Percentiles rank a stretch among this genome's conserved stretches.
phyloP scores from a whole-genome alignment of 2,113 vertebrate genomes.

The Plectropomus leopardus region DNA sequence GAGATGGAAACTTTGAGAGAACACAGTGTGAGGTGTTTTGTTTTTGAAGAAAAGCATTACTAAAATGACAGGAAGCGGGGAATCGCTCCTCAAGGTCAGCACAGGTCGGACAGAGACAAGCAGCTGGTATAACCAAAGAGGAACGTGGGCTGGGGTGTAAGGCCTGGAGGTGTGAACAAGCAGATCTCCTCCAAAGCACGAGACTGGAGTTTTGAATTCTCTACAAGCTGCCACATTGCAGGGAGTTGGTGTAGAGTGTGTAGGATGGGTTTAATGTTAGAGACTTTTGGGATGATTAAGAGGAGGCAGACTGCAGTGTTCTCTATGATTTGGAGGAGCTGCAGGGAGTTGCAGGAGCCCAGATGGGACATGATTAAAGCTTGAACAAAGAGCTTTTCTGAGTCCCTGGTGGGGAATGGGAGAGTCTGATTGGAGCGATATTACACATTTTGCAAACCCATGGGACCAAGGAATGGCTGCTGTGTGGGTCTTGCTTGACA shows the following conservation, averaged over 20 bases:
- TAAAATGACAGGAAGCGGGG: background rate
- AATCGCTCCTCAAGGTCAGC: background rate
- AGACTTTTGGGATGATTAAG: conserved; percentile 31
- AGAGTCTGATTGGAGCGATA: conserved; percentile 32
- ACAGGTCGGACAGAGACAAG: background rate
- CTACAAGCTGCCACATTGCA: background rate
- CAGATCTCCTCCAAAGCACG: background rate
- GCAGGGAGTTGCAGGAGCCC: conserved; percentile 23
- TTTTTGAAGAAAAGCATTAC: background rate
- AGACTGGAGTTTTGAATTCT: background rate
- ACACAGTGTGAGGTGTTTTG: background rate
- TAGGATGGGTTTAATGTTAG: conserved; percentile 30
- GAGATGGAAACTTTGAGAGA: background rate
- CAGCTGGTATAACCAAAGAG: background rate
- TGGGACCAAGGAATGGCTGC: conserved; percentile 30
- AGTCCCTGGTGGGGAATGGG: conserved; percentile 22
- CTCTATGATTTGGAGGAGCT: conserved; percentile 24
- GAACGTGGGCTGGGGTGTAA: background rate
- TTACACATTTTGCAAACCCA: conserved; percentile 34
- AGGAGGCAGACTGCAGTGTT: conserved; percentile 36
- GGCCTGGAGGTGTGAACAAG: background rate
- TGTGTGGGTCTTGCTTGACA: conserved; percentile 36
- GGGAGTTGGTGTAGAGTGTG: background rate
- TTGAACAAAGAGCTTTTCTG: conserved; percentile 43
- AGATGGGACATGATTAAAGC: conserved; percentile 64